These are phyloP conservation scores for Alligator sinensis DNA, from an alignment of 2,113 vertebrate genomes.

Conservation along the genomic window DNA sequence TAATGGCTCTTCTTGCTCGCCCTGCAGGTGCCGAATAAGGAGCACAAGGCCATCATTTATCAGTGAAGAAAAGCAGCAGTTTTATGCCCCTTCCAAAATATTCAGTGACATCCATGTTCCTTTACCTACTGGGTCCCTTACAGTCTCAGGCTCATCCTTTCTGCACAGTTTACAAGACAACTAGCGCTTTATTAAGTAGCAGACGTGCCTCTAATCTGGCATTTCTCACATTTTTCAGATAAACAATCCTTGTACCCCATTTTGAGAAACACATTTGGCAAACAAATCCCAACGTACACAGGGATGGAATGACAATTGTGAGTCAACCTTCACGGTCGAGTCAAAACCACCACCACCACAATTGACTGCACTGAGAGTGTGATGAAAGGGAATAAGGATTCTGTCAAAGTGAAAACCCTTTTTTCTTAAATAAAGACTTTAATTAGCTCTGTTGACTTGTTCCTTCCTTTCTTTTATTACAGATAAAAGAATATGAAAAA, in stretches of 20 bases:
- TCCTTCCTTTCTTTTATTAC: neutral
- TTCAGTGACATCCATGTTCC: neutral
- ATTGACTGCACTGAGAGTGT: neutral
- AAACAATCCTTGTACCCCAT: neutral
- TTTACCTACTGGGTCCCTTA: neutral
- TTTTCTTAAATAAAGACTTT: neutral
- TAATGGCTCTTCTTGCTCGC: neutral
- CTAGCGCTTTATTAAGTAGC: neutral
- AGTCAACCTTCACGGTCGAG: accelerated
- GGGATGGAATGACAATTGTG: neutral
- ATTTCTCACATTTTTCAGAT: neutral
- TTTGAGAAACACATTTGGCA: neutral
- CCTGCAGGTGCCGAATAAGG: too few species aligned
- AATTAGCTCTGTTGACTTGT: neutral
- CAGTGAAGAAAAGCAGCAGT: too few species aligned
- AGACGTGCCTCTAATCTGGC: accelerated
- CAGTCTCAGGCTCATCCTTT: neutral
- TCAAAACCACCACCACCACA: neutral
- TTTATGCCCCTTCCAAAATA: neutral
- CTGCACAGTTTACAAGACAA: neutral
- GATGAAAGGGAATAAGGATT: neutral
- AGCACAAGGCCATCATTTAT: too few species aligned
- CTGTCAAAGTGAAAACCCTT: neutral
- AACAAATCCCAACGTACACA: neutral
- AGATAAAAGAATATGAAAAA: slow-evolving; percentile 97